A percentile compares a stretch with the other conserved stretches of the same genome.
phyloP scores from a whole-genome alignment of 2,888 invertebrate genomes.

The Cataglyphis altisquamis region DNA sequence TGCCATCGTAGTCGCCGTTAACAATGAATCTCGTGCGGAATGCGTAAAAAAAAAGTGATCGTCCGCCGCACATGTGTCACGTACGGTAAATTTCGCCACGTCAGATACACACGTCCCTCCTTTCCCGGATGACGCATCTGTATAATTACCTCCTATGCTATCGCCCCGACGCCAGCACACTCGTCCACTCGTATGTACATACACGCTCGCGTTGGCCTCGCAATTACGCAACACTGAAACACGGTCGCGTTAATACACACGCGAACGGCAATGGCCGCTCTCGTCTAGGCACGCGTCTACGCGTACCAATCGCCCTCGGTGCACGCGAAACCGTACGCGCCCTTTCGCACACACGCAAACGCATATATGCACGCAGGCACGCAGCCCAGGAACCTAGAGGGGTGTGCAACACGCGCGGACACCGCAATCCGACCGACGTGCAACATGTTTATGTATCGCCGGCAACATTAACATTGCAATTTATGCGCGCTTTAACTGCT shows the following conservation, averaged over 20 bases:
- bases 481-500: slow-evolving; percentile 84
- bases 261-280: slow-evolving; percentile 31
- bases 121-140: slow-evolving; percentile 59
- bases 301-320: slow-evolving; percentile 23
- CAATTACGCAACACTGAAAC: slow-evolving; percentile 38
- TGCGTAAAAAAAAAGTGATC: slow-evolving; percentile 36
- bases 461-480: slow-evolving; percentile 84
- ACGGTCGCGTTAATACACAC: slow-evolving; percentile 24
- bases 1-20: slow-evolving; percentile 10
- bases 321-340: slow-evolving; percentile 35
- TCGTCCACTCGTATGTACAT: background rate
- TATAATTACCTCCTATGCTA: slow-evolving; percentile 73
- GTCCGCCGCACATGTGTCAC: slow-evolving; percentile 40
- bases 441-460: slow-evolving; percentile 85
- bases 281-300: slow-evolving; percentile 55
- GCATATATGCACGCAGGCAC: slow-evolving; percentile 26
- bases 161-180: slow-evolving; percentile 37
- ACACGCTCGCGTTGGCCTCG: slow-evolving; percentile 18
- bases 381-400: slow-evolving; percentile 64
- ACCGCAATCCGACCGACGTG: slow-evolving; percentile 83
- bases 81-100: slow-evolving; percentile 62
- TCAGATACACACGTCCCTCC: slow-evolving; percentile 52
- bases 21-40: slow-evolving; percentile 9
- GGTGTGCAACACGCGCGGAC: slow-evolving; percentile 62
- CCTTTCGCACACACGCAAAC: slow-evolving; percentile 30